A percentile compares a stretch with the other conserved stretches of the same genome.
These are phyloP conservation scores for Pammene fasciana DNA, from an alignment of 2,888 invertebrate genomes.

Conservation along the genomic window DNA sequence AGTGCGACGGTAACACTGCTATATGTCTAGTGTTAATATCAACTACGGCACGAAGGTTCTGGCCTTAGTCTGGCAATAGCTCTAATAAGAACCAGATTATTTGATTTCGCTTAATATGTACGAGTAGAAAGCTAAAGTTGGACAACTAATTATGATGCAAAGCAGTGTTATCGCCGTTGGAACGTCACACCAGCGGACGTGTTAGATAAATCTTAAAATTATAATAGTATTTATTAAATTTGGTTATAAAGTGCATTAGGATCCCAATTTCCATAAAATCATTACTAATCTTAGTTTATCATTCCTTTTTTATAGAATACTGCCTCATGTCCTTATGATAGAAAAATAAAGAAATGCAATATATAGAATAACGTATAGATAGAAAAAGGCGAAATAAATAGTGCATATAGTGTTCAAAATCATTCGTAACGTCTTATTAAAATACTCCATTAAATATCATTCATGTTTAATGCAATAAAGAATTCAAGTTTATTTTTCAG, in stretches of 20 bases:
- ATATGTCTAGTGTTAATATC: conserved; percentile 43
- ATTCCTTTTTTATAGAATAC: conserved; percentile 68
- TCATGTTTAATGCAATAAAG: conserved; percentile 68
- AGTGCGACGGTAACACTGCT: conserved; percentile 76
- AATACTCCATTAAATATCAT: conserved; percentile 58
- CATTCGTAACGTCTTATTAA: conserved; percentile 62
- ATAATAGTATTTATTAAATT: conserved; percentile 62
- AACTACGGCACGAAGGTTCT: conserved; percentile 15
- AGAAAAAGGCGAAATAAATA: conserved; percentile 72
- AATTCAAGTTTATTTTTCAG: conserved; percentile 57
- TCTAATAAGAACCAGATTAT: conserved; percentile 17
- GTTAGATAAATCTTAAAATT: conserved; percentile 68
- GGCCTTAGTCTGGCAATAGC: conserved; percentile 10
- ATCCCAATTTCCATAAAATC: conserved; percentile 60
- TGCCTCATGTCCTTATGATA: conserved; percentile 66
- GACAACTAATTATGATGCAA: conserved; percentile 52
- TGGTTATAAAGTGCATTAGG: conserved; percentile 75
- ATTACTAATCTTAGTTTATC: conserved; percentile 65
- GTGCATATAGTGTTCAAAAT: conserved; percentile 66
- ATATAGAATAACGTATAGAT: conserved; percentile 63
- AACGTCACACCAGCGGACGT: conserved; percentile 69
- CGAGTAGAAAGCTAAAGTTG: conserved; percentile 15
- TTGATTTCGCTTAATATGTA: conserved; percentile 16
- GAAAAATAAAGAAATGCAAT: conserved; percentile 64
- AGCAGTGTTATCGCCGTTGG: conserved; percentile 79